Conservation (phyloP, 2,113 vertebrate genomes). For the Labeo rohita region DNA sequence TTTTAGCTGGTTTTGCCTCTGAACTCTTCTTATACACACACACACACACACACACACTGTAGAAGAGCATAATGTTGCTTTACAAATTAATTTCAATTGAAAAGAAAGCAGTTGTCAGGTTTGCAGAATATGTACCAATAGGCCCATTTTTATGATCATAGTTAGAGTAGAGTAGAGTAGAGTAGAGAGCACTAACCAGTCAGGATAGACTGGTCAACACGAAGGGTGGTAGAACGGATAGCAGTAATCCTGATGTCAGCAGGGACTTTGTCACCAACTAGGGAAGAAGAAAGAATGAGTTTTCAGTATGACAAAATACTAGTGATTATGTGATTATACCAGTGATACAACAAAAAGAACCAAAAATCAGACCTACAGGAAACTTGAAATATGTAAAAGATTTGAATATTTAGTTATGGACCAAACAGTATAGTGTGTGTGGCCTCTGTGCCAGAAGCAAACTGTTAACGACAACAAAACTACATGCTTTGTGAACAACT, state of each 20-base stretch:
- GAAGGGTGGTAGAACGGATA: constrained; percentile 90
- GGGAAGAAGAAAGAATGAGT: constrained; percentile 29
- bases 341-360: background rate
- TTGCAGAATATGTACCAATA: background rate
- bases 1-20: no score
- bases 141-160: background rate
- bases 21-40: no score
- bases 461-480: background rate
- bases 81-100: background rate
- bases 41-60: background rate
- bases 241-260: constrained; percentile 87
- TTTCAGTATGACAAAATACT: constrained; percentile 19
- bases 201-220: constrained; percentile 93
- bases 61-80: background rate
- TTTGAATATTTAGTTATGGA: background rate
- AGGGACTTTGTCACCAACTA: constrained; percentile 93
- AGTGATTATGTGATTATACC: background rate
- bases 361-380: background rate
- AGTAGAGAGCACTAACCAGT: constrained; percentile 71
- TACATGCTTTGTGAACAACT: background rate
- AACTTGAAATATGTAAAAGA: background rate
- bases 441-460: background rate
- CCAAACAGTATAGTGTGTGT: background rate
- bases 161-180: background rate
- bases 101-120: background rate